Evolutionary conservation across 1,140 invertebrate genomes (phyloP).

Genomic region (Cydia strobilella): DNA sequence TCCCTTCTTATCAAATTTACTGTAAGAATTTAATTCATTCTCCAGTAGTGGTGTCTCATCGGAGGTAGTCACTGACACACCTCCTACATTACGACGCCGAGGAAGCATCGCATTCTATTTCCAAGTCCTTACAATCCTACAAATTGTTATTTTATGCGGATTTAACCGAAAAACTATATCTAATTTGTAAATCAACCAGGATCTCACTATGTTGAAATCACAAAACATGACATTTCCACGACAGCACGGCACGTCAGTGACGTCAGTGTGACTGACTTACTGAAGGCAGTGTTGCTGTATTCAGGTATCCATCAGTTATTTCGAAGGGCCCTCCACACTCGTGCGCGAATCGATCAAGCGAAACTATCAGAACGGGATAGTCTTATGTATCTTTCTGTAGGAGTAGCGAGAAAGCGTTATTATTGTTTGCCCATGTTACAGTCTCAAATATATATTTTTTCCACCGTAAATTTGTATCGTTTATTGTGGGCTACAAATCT

Average conservation of each 20-base stretch:
- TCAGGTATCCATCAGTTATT: background rate
- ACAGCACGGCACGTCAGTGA: slow-evolving; percentile 19
- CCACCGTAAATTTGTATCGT: too few species aligned
- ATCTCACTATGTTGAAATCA: slow-evolving; percentile 3
- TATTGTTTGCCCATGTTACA: too few species aligned
- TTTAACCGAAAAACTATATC: background rate
- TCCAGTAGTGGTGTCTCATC: slow-evolving; percentile 56
- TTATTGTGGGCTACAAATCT: too few species aligned
- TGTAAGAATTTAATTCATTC: slow-evolving; percentile 66
- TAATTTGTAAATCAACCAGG: background rate
- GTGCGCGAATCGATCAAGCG: too few species aligned
- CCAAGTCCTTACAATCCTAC: slow-evolving; percentile 6
- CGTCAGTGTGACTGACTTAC: background rate
- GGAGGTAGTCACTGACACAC: slow-evolving; percentile 54
- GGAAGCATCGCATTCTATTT: slow-evolving; percentile 76
- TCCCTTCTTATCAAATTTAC: slow-evolving; percentile 77
- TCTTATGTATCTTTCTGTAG: too few species aligned
- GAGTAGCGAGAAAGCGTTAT: too few species aligned
- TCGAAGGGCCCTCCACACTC: too few species aligned
- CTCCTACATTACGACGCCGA: slow-evolving; percentile 74
- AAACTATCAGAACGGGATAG: too few species aligned
- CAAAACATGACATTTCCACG: slow-evolving; percentile 29
- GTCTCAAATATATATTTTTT: too few species aligned
- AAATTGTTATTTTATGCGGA: background rate
- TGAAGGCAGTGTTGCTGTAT: background rate